Percentiles rank a stretch among this genome's conserved stretches.
phyloP scores from a whole-genome alignment of 1,140 invertebrate species.

The Drosophila bifasciata region DNA sequence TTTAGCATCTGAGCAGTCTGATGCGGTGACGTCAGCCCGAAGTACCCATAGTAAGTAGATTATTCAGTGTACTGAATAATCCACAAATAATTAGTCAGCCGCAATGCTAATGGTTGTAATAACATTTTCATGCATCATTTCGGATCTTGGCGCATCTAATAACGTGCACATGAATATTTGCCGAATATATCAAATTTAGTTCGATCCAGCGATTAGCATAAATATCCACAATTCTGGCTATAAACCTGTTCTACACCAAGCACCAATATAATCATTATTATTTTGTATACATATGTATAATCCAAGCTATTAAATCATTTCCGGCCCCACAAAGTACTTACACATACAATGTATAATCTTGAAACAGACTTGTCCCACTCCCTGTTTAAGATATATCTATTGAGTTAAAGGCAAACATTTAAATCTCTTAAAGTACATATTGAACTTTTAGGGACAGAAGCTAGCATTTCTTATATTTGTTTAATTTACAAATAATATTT shows the following conservation, averaged over 20 bases:
- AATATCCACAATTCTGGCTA: background rate
- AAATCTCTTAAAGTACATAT: no score
- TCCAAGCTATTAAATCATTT: background rate
- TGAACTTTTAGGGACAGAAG: no score
- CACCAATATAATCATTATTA: no score
- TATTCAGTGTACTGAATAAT: conserved; percentile 51
- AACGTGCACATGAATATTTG: conserved; percentile 27
- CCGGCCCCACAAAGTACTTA: background rate
- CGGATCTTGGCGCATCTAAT: conserved; percentile 62
- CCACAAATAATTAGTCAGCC: conserved; percentile 54
- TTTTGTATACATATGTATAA: background rate
- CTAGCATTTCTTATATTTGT: no score
- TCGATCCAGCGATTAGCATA: conserved; percentile 12
- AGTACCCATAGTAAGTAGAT: conserved; percentile 12
- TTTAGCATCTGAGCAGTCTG: conserved; percentile 5
- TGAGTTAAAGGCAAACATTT: no score
- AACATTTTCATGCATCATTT: conserved; percentile 75
- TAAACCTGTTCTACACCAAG: no score
- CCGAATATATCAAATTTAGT: conserved; percentile 4
- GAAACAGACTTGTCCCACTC: background rate
- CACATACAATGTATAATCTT: background rate
- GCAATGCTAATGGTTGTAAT: conserved; percentile 33
- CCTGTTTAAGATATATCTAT: no score
- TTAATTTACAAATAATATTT: no score
- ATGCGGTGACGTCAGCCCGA: conserved; percentile 29